phyloP scores from a whole-genome alignment of 2,888 invertebrate species.

The Diachrysia chrysitis region DNA sequence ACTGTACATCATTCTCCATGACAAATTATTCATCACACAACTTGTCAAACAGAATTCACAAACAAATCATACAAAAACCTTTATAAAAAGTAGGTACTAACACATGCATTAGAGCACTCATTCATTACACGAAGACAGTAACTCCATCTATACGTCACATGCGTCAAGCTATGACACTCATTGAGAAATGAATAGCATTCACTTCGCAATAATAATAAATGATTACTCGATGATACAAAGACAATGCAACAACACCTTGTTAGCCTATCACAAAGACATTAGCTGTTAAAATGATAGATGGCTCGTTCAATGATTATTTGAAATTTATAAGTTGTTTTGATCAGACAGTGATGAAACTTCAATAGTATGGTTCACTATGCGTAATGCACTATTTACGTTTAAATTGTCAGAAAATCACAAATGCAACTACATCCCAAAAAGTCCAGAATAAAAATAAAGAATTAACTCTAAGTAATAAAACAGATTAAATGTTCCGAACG shows the following conservation, averaged over 20 bases:
- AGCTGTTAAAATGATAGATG: constrained; percentile 50
- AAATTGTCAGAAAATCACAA: neutral
- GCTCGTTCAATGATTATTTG: constrained; percentile 37
- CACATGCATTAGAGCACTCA: constrained; percentile 2
- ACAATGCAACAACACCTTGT: constrained; percentile 44
- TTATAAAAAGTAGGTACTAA: neutral
- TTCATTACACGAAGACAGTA: constrained; percentile 28
- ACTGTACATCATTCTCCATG: neutral
- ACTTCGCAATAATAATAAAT: constrained; percentile 26
- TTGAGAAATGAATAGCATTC: constrained; percentile 30
- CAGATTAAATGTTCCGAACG: no score
- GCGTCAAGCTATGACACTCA: constrained; percentile 26
- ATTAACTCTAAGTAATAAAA: no score
- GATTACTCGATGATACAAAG: constrained; percentile 26
- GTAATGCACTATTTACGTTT: no score
- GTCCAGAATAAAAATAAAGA: no score
- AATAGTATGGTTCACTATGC: neutral
- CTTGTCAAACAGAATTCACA: neutral
- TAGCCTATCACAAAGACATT: constrained; percentile 42
- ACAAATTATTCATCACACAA: neutral
- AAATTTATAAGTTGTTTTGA: constrained; percentile 27
- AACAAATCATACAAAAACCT: neutral
- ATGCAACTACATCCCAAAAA: neutral
- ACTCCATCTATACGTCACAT: constrained; percentile 26
- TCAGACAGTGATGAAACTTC: constrained; percentile 33